Conservation (phyloP, 2,113 vertebrate genomes). For the Misgurnus anguillicaudatus region DNA sequence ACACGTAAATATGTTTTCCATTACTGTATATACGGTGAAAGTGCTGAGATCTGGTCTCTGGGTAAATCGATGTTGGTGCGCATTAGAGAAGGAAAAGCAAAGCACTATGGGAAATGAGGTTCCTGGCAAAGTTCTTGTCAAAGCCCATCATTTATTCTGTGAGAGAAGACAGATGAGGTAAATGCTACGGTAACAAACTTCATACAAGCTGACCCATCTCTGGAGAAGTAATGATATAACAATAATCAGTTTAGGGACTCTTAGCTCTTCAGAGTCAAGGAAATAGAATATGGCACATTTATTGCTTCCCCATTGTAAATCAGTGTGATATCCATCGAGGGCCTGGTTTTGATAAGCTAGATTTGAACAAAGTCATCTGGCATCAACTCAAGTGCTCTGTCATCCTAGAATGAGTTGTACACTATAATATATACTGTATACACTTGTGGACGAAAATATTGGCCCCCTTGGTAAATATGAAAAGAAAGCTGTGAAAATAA, state of each 20-base stretch:
- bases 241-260: slow-evolving; percentile 42
- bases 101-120: not conserved
- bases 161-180: slow-evolving; percentile 26
- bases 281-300: slow-evolving; percentile 37
- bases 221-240: slow-evolving; percentile 14
- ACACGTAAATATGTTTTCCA: not conserved
- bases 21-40: not conserved
- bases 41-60: not conserved
- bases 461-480: no score
- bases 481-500: no score
- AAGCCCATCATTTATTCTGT: not conserved
- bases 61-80: slow-evolving; percentile 9
- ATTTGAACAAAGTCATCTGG: not conserved
- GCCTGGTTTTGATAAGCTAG: not conserved
- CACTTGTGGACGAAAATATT: no score
- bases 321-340: slow-evolving; percentile 3
- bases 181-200: slow-evolving; percentile 9
- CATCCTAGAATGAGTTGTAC: not conserved
- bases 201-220: not conserved
- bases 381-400: not conserved
- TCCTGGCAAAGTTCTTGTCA: slow-evolving; percentile 1
- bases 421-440: not conserved
- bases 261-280: slow-evolving; percentile 27
- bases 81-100: not conserved
- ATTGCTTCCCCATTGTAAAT: slow-evolving; percentile 37